Conservation (phyloP, 1,140 invertebrate genomes). For the Rhizoglyphus robini region DNA sequence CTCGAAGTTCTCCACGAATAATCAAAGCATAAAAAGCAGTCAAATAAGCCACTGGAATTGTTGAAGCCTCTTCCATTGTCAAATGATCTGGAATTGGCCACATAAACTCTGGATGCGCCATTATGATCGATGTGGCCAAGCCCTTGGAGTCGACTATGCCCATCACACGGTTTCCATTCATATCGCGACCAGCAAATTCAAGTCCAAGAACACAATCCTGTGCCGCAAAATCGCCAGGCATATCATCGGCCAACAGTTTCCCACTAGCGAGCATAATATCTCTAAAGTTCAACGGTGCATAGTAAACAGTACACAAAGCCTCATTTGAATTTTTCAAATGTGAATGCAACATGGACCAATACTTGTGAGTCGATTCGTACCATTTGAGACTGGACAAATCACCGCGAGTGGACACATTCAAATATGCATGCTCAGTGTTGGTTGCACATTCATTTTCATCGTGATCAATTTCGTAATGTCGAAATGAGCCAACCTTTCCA, state of each 20-base stretch:
- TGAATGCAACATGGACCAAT: slow-evolving; percentile 30
- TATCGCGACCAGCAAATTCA: slow-evolving; percentile 67
- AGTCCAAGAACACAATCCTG: slow-evolving; percentile 42
- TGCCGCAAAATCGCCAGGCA: slow-evolving; percentile 43
- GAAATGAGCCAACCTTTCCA: slow-evolving; percentile 65
- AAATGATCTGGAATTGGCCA: slow-evolving; percentile 81
- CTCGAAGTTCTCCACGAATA: slow-evolving; percentile 62
- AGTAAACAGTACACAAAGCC: slow-evolving; percentile 58
- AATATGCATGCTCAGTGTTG: slow-evolving; percentile 69
- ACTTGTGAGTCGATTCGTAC: slow-evolving; percentile 68
- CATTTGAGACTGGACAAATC: slow-evolving; percentile 82
- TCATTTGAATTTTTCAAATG: slow-evolving; percentile 32
- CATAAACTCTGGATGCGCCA: slow-evolving; percentile 62
- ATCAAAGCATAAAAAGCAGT: slow-evolving; percentile 50
- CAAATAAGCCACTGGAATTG: slow-evolving; percentile 82
- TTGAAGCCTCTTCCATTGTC: slow-evolving; percentile 77
- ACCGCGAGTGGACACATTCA: slow-evolving; percentile 69
- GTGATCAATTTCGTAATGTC: slow-evolving; percentile 41
- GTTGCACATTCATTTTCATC: slow-evolving; percentile 22
- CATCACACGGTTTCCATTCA: slow-evolving; percentile 68
- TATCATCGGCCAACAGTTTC: slow-evolving; percentile 82
- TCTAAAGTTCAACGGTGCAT: slow-evolving; percentile 29
- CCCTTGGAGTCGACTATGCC: slow-evolving; percentile 76
- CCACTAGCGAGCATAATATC: slow-evolving; percentile 59
- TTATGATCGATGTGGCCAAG: slow-evolving; percentile 70